Evolutionary conservation across 37 sponge, comb jelly and placozoan species (phyloP).

Genomic region (Dysidea cf. avara): DNA sequence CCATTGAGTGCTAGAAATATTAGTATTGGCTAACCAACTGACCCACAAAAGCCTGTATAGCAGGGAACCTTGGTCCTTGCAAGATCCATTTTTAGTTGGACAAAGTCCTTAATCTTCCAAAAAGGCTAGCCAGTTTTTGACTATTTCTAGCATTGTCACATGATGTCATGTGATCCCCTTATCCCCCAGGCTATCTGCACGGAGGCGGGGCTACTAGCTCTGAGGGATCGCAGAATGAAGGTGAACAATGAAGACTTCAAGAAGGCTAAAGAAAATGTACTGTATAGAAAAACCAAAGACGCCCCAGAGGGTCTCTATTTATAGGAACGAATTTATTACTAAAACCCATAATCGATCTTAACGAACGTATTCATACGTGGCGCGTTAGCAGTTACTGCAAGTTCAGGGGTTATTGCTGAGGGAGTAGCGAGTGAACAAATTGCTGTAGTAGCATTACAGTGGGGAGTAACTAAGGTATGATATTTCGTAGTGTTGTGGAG

Average conservation of each 20-base stretch:
- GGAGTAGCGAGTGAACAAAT: no score
- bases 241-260: conserved; percentile 93
- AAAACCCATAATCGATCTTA: not conserved
- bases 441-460: no score
- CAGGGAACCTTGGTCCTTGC: not conserved
- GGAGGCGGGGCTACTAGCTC: conserved; percentile 92
- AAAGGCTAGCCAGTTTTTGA: no score
- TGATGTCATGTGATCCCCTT: not conserved
- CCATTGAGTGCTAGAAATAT: not conserved
- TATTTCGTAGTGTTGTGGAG: no score
- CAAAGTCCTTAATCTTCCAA: no score
- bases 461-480: no score
- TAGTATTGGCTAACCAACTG: not conserved
- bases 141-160: no score
- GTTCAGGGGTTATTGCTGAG: no score
- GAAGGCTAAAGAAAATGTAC: conserved; percentile 92
- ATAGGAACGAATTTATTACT: conserved; percentile 19
- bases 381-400: no score
- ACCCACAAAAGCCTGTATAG: not conserved
- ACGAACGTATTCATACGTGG: no score
- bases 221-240: conserved; percentile 93
- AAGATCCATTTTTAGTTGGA: not conserved
- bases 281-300: conserved; percentile 97
- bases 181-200: conserved; percentile 89
- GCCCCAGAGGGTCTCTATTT: conserved; percentile 96